These are phyloP conservation scores for Coregonus ussuriensis DNA, from an alignment of 2,797 vertebrate species.

Conservation along the genomic window DNA sequence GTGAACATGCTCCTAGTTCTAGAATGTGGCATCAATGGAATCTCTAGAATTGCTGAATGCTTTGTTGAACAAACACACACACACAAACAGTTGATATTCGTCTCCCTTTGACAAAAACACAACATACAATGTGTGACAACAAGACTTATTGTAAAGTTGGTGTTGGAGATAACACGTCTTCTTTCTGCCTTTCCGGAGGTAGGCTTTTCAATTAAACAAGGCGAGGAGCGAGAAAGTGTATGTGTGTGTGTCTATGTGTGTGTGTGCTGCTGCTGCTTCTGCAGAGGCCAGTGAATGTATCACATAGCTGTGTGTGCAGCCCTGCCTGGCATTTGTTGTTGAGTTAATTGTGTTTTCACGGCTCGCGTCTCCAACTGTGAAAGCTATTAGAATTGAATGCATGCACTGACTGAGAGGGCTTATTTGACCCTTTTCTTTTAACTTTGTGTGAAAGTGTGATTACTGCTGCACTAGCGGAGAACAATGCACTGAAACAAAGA, in stretches of 20 bases:
- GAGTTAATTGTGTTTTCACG: constrained; percentile 38
- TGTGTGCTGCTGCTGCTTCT: neutral
- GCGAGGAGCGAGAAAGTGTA: neutral
- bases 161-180: constrained; percentile 21
- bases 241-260: neutral
- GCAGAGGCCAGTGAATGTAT: constrained; percentile 16
- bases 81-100: too few species aligned
- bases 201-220: constrained; percentile 37
- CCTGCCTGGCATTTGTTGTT: constrained; percentile 29
- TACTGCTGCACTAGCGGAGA: constrained; percentile 9
- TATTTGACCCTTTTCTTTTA: constrained; percentile 14
- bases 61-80: too few species aligned
- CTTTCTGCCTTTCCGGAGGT: constrained; percentile 18
- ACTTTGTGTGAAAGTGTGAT: constrained; percentile 28
- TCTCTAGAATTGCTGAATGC: too few species aligned
- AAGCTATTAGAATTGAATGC: constrained; percentile 25
- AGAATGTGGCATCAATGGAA: too few species aligned
- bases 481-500: constrained; percentile 3
- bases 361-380: constrained; percentile 26
- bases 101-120: too few species aligned
- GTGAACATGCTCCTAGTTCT: too few species aligned
- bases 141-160: constrained; percentile 2
- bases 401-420: constrained; percentile 21
- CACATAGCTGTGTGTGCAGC: constrained; percentile 18
- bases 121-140: neutral